These are phyloP conservation scores for Nomada ferruginata DNA, from an alignment of 2,888 invertebrate species.

Conservation along the genomic window DNA sequence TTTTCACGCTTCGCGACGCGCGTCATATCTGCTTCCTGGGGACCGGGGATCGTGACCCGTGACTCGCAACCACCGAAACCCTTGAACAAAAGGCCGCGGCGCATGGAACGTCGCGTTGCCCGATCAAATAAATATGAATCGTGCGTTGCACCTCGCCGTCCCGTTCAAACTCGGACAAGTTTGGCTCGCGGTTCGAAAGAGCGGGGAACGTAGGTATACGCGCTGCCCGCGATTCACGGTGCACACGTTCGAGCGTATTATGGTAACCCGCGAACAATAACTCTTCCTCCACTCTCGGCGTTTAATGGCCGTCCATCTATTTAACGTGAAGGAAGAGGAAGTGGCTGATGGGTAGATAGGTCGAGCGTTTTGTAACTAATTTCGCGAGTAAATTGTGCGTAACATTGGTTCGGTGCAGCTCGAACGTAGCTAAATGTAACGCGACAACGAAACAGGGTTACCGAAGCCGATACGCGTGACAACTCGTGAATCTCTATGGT, in stretches of 20 bases:
- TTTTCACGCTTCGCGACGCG: constrained; percentile 83
- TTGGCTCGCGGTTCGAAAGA: not conserved
- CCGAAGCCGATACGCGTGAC: constrained; percentile 26
- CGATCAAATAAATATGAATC: not conserved
- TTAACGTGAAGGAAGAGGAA: constrained; percentile 84
- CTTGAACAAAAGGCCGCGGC: constrained; percentile 57
- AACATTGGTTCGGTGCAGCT: constrained; percentile 82
- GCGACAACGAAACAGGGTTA: constrained; percentile 57
- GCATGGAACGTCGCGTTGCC: constrained; percentile 25
- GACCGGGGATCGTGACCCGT: constrained; percentile 76
- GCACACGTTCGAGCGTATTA: constrained; percentile 78
- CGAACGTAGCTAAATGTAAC: constrained; percentile 62
- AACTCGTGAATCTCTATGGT: constrained; percentile 42
- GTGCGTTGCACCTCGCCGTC: not conserved
- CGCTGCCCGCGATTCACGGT: constrained; percentile 37
- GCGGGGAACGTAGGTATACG: not conserved
- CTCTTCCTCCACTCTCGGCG: constrained; percentile 83
- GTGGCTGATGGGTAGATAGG: constrained; percentile 83
- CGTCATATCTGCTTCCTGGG: constrained; percentile 84
- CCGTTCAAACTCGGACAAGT: not conserved
- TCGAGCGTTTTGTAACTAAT: constrained; percentile 84
- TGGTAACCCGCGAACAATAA: constrained; percentile 82
- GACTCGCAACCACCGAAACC: constrained; percentile 71
- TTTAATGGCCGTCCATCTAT: constrained; percentile 83
- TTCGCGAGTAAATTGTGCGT: constrained; percentile 84